A percentile compares a stretch with the other conserved stretches of the same genome.
Conservation (phyloP, 2,113 vertebrate genomes). For the Paracyprichromis sp. region DNA sequence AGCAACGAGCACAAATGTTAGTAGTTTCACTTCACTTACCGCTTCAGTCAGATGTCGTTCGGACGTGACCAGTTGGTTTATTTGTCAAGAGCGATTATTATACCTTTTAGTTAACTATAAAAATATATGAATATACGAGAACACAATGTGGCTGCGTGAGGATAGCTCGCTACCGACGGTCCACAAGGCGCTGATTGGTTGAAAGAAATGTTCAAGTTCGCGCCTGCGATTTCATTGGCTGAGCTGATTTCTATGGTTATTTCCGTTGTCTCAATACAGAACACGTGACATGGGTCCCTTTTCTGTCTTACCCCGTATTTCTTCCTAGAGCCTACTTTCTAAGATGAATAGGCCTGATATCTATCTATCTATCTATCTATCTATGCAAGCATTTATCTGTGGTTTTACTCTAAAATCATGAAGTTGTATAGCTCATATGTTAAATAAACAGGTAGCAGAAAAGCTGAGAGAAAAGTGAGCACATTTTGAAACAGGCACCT, state of each 20-base stretch:
- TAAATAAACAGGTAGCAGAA: not conserved
- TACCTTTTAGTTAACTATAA: not conserved
- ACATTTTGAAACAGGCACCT: not conserved
- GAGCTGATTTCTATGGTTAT: accelerated
- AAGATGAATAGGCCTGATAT: not conserved
- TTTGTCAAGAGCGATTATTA: accelerated
- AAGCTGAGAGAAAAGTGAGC: not conserved
- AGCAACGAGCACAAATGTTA: not conserved
- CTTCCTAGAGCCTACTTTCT: not conserved
- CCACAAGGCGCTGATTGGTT: conserved; percentile 45
- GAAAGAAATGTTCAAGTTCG: conserved; percentile 30
- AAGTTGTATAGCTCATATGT: not conserved
- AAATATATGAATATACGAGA: not conserved
- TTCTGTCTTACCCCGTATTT: not conserved
- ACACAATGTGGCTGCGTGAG: not conserved
- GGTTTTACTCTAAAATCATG: not conserved
- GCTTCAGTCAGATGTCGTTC: not conserved
- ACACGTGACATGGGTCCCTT: conserved; percentile 12
- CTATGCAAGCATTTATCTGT: not conserved
- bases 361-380: not conserved
- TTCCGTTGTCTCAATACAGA: conserved; percentile 5
- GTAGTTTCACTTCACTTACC: conserved; percentile 21
- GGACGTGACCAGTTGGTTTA: not conserved
- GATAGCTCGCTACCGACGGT: not conserved
- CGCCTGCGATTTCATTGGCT: conserved; percentile 55